phyloP scores from a whole-genome alignment of 2,888 invertebrate genomes.

The Plagiodera versicolora region DNA sequence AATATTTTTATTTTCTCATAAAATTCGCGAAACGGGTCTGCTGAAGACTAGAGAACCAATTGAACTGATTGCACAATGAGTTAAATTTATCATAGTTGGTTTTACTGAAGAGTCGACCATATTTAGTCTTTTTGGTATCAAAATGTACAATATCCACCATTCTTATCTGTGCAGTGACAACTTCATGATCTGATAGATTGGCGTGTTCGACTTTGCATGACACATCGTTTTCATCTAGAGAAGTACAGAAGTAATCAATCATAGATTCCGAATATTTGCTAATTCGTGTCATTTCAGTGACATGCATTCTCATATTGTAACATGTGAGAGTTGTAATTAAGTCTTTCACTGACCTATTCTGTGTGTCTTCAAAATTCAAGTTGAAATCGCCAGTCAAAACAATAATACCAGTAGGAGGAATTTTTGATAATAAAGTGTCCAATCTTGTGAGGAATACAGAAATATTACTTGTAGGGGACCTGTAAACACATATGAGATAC shows the following conservation, averaged over 20 bases:
- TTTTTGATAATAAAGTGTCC: not conserved
- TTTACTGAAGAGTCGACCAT: slow-evolving; percentile 5
- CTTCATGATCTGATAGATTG: slow-evolving; percentile 2
- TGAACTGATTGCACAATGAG: slow-evolving; percentile 1
- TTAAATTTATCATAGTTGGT: slow-evolving; percentile 7
- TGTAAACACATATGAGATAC: slow-evolving; percentile 6
- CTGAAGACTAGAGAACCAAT: slow-evolving; percentile 1
- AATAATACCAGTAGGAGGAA: not conserved
- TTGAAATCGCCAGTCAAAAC: slow-evolving; percentile 2
- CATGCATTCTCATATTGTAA: slow-evolving; percentile 6
- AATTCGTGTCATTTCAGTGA: slow-evolving; percentile 2
- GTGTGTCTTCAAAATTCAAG: not conserved
- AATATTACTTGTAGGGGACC: not conserved
- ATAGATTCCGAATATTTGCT: not conserved
- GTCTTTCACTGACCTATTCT: not conserved
- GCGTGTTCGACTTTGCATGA: slow-evolving; percentile 1
- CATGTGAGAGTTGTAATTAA: not conserved
- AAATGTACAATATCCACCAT: slow-evolving; percentile 6
- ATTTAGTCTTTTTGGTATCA: not conserved
- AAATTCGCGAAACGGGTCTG: slow-evolving; percentile 1
- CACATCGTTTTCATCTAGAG: slow-evolving; percentile 1
- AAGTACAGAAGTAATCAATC: not conserved
- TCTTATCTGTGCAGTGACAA: slow-evolving; percentile 3
- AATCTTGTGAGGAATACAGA: not conserved
- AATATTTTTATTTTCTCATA: slow-evolving; percentile 6